A percentile compares a stretch with the other conserved stretches of the same genome.
phyloP scores from a whole-genome alignment of 2,113 vertebrate genomes.

The Mirza zaza region DNA sequence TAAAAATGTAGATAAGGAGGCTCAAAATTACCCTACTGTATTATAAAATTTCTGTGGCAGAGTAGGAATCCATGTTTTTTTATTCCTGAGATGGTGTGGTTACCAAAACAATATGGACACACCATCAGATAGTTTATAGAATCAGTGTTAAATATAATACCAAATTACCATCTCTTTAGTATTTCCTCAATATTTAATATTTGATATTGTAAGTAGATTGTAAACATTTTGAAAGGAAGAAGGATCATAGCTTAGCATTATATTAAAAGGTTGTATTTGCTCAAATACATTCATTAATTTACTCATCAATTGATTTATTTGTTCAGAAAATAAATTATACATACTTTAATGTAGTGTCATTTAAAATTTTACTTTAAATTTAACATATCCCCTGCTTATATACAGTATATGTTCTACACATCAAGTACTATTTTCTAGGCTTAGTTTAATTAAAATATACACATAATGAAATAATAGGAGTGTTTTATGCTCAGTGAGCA shows the following conservation, averaged over 20 bases:
- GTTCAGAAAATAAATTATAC: neutral
- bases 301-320: neutral
- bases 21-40: neutral
- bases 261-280: neutral
- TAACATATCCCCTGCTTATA: neutral
- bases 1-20: neutral
- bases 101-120: neutral
- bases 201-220: neutral
- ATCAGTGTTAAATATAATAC: neutral
- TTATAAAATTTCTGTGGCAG: neutral
- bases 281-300: neutral
- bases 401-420: neutral
- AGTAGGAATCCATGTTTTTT: neutral
- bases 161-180: neutral
- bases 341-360: neutral
- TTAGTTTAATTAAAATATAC: neutral
- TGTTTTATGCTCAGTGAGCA: neutral
- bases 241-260: neutral
- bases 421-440: neutral
- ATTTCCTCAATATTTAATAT: neutral
- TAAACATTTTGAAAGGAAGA: neutral
- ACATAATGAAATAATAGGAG: neutral
- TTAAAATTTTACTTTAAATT: slow-evolving; percentile 8
- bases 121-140: neutral
- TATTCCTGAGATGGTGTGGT: neutral